phyloP scores from a whole-genome alignment of 2,888 invertebrate genomes.

The Athrips mouffetella region DNA sequence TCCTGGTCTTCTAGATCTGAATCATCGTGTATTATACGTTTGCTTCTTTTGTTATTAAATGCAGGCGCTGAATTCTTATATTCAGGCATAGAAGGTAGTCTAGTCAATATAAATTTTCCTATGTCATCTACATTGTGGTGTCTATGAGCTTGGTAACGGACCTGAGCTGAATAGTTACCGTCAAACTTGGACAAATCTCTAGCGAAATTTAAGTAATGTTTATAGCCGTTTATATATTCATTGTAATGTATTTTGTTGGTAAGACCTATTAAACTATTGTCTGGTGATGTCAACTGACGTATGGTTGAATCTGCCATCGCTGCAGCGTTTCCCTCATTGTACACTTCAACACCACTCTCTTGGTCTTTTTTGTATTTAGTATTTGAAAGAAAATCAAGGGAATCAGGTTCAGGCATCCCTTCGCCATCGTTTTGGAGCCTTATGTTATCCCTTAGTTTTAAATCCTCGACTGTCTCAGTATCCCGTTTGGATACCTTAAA shows the following conservation, averaged over 20 bases:
- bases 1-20: conserved; percentile 51
- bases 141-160: conserved; percentile 62
- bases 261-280: conserved; percentile 41
- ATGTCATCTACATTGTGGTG: conserved; percentile 67
- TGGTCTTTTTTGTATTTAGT: background rate
- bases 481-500: conserved; percentile 32
- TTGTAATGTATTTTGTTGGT: conserved; percentile 53
- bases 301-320: background rate
- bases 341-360: background rate
- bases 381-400: background rate
- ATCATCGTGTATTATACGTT: conserved; percentile 33
- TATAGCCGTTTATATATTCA: conserved; percentile 61
- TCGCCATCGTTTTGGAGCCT: conserved; percentile 30
- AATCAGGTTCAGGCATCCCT: conserved; percentile 28
- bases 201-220: conserved; percentile 53
- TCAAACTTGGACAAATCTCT: conserved; percentile 34
- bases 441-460: conserved; percentile 28
- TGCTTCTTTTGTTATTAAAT: too few relatives aligned
- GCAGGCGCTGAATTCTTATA: conserved; percentile 21
- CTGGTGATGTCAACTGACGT: conserved; percentile 19
- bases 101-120: conserved; percentile 61
- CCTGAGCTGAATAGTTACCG: conserved; percentile 52
- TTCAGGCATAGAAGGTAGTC: conserved; percentile 43
- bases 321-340: background rate
- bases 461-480: conserved; percentile 30